These are phyloP conservation scores for Nephrocerus scutellatus DNA, from an alignment of 2,888 invertebrate genomes.

Conservation along the genomic window DNA sequence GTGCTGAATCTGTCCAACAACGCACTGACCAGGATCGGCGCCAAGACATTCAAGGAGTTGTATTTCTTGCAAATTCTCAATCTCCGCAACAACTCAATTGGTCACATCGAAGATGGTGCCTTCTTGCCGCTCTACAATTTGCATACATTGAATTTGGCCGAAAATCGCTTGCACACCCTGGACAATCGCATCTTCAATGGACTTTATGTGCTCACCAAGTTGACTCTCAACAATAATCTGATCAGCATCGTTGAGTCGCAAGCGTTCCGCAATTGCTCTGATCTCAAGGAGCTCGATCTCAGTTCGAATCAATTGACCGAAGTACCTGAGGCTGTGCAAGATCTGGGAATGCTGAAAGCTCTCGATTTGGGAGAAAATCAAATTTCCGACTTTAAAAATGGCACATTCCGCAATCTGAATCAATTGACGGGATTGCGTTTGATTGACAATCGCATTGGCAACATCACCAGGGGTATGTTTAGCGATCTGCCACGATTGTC, in stretches of 20 bases:
- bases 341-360: conserved; percentile 74
- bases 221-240: conserved; percentile 79
- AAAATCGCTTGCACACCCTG: conserved; percentile 75
- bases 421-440: conserved; percentile 80
- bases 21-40: conserved; percentile 74
- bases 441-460: conserved; percentile 84
- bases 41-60: conserved; percentile 77
- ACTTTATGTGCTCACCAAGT: conserved; percentile 71
- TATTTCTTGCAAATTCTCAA: conserved; percentile 80
- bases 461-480: conserved; percentile 77
- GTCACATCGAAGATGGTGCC: conserved; percentile 81
- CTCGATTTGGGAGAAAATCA: conserved; percentile 89
- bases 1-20: conserved; percentile 81
- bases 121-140: conserved; percentile 82
- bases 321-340: conserved; percentile 76
- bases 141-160: conserved; percentile 80
- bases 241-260: conserved; percentile 70
- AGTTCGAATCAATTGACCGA: conserved; percentile 77
- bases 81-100: conserved; percentile 78
- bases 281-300: conserved; percentile 79
- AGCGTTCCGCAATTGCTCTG: conserved; percentile 81
- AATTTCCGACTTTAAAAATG: conserved; percentile 74
- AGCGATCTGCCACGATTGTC: conserved; percentile 77
- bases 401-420: conserved; percentile 76
- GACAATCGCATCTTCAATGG: conserved; percentile 78